phyloP scores from a whole-genome alignment of 2,113 vertebrate species.

The Coracopsis vasa region DNA sequence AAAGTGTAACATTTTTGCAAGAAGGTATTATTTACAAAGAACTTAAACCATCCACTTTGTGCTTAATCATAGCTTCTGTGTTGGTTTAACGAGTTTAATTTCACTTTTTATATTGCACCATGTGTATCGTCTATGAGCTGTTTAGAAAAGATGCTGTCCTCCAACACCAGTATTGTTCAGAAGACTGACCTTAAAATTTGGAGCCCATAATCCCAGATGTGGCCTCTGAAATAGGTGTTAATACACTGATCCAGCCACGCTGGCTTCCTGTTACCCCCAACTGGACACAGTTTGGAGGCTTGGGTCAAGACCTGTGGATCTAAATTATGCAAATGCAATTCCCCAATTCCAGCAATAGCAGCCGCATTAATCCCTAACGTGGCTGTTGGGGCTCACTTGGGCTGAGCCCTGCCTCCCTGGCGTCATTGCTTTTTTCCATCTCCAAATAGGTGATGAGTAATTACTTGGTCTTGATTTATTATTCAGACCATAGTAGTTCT shows the following conservation, averaged over 20 bases:
- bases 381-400: not conserved
- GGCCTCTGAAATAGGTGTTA: not conserved
- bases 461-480: constrained; percentile 66
- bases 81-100: not conserved
- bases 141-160: not conserved
- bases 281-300: not conserved
- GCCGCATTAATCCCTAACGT: not conserved
- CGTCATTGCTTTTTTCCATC: constrained; percentile 15
- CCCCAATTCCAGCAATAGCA: constrained; percentile 37
- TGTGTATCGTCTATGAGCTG: not conserved
- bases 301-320: not conserved
- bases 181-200: not conserved
- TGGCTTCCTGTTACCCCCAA: not conserved
- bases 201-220: not conserved
- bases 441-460: constrained; percentile 68
- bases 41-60: not conserved
- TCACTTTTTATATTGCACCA: not conserved
- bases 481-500: constrained; percentile 45
- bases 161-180: not conserved
- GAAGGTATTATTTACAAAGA: not conserved
- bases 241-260: not conserved
- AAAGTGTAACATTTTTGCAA: not conserved
- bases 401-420: constrained; percentile 28
- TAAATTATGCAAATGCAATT: not conserved
- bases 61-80: not conserved